A percentile compares a stretch with the other conserved stretches of the same genome.
Conservation (phyloP, 30 jellyfish, hydroid and myxozoan species). For the Pseudorhiza aurosa region DNA sequence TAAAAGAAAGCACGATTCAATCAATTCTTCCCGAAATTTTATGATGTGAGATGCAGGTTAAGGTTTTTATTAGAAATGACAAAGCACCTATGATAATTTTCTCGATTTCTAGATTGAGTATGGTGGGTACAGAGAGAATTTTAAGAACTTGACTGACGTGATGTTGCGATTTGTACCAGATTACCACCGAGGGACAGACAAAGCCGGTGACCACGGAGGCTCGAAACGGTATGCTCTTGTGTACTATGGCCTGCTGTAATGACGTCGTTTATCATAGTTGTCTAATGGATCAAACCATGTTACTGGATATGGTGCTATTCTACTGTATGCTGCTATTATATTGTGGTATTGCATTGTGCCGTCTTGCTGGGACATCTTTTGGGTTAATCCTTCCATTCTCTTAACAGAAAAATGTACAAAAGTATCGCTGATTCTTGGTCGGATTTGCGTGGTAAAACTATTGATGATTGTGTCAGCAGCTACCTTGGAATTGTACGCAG, state of each 20-base stretch:
- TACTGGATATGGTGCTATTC: too few species aligned
- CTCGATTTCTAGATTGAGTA: constrained; percentile 64
- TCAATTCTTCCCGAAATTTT: too few species aligned
- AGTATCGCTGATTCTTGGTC: constrained; percentile 96
- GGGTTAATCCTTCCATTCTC: too few species aligned
- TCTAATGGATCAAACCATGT: too few species aligned
- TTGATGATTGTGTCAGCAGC: constrained; percentile 75
- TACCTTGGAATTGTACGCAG: constrained; percentile 80
- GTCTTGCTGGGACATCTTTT: too few species aligned
- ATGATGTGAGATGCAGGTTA: too few species aligned
- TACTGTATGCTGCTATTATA: too few species aligned
- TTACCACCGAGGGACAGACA: constrained; percentile 33
- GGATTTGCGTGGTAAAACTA: constrained; percentile 59
- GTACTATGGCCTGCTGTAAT: too few species aligned
- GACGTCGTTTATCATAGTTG: too few species aligned
- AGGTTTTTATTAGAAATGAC: too few species aligned
- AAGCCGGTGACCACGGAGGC: constrained; percentile 43
- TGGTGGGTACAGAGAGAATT: constrained; percentile 90
- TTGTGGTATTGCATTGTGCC: too few species aligned
- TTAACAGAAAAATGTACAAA: constrained; percentile 74
- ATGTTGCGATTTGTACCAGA: constrained; percentile 73
- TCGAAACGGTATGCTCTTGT: constrained; percentile 1
- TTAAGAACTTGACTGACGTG: constrained; percentile 76
- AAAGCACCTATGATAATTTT: constrained; percentile 24
- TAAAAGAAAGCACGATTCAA: too few species aligned